phyloP scores from a whole-genome alignment of 2,888 invertebrate genomes.

The Sesia bembeciformis region DNA sequence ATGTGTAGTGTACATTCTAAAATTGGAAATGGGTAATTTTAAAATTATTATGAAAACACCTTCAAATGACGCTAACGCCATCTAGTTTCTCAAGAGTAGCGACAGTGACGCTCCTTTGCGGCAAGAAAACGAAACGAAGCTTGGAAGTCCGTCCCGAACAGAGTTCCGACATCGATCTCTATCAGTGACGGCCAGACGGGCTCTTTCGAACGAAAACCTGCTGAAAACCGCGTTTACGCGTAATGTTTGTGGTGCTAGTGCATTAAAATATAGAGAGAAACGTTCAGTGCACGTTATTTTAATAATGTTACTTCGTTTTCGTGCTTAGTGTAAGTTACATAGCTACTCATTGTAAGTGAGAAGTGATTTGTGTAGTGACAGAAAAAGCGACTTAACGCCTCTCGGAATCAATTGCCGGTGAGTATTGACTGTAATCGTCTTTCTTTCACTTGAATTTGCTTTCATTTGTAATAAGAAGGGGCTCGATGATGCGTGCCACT shows the following conservation, averaged over 20 bases:
- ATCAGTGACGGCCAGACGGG: constrained; percentile 50
- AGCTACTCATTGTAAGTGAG: constrained; percentile 39
- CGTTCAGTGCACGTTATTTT: constrained; percentile 53
- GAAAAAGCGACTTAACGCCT: constrained; percentile 37
- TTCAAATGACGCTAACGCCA: too few species aligned
- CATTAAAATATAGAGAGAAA: constrained; percentile 43
- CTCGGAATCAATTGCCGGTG: constrained; percentile 52
- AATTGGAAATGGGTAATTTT: too few species aligned
- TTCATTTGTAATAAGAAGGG: constrained; percentile 28
- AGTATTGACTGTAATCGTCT: constrained; percentile 37
- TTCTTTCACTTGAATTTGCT: constrained; percentile 29
- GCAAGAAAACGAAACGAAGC: constrained; percentile 15
- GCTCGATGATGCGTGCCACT: constrained; percentile 18
- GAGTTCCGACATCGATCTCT: constrained; percentile 61
- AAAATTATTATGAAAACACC: too few species aligned
- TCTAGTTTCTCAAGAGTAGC: too few species aligned
- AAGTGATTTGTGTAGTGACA: constrained; percentile 49
- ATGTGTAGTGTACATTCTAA: too few species aligned
- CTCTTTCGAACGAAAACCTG: constrained; percentile 52
- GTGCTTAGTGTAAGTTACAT: constrained; percentile 65
- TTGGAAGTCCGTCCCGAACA: constrained; percentile 35
- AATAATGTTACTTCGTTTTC: constrained; percentile 53
- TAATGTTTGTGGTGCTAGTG: constrained; percentile 68
- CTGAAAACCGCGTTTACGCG: constrained; percentile 50
- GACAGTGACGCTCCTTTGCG: constrained; percentile 15